Conservation (phyloP, 2,888 invertebrate species). For the Strigamia crassipes region DNA sequence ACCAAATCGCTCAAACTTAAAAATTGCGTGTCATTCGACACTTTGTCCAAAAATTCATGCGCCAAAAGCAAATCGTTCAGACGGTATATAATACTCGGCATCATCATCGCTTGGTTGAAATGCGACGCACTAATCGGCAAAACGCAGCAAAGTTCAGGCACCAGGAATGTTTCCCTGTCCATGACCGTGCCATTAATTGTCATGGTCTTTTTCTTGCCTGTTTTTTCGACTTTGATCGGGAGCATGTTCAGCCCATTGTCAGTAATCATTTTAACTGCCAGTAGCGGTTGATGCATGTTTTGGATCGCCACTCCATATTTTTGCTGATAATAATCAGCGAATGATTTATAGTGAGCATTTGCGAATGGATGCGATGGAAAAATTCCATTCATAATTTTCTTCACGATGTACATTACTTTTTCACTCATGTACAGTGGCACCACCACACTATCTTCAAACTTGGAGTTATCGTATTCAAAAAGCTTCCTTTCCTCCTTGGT, state of each 20-base stretch:
- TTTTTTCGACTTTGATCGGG: constrained; percentile 19
- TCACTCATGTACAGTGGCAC: neutral
- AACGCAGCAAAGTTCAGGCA: constrained; percentile 84
- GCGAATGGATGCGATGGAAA: constrained; percentile 70
- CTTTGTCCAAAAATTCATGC: neutral
- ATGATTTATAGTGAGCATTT: constrained; percentile 66
- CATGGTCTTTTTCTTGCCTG: neutral
- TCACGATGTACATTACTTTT: neutral
- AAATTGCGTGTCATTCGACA: neutral
- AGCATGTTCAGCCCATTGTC: constrained; percentile 66
- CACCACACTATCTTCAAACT: neutral
- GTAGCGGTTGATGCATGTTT: constrained; percentile 72
- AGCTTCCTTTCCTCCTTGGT: neutral
- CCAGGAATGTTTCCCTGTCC: constrained; percentile 66
- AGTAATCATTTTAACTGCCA: constrained; percentile 74
- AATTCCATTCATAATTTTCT: neutral
- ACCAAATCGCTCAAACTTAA: neutral
- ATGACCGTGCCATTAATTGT: neutral
- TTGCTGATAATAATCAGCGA: constrained; percentile 74
- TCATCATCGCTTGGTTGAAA: constrained; percentile 81
- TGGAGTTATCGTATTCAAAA: neutral
- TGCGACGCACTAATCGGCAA: constrained; percentile 65
- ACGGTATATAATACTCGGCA: constrained; percentile 86
- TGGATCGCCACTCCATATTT: constrained; percentile 73
- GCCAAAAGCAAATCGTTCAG: constrained; percentile 50